Conservation (phyloP, 2,797 vertebrate species). For the Darevskia nairensis region DNA sequence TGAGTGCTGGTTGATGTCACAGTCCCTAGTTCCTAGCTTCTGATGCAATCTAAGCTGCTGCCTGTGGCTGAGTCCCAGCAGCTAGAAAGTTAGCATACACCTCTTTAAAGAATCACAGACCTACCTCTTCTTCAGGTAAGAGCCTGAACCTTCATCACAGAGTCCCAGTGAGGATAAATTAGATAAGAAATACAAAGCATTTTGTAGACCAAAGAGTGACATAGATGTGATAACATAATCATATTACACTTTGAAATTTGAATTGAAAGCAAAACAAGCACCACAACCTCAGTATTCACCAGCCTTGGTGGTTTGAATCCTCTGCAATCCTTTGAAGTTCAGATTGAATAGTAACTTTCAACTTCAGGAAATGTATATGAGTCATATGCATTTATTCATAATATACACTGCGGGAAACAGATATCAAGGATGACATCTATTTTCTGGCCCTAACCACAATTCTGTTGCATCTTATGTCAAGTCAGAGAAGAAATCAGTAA, state of each 20-base stretch:
- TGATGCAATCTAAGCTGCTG: too few species aligned
- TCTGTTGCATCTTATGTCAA: neutral
- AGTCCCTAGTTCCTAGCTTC: too few species aligned
- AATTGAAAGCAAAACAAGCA: conserved; percentile 24
- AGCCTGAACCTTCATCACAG: neutral
- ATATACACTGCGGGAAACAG: conserved; percentile 57
- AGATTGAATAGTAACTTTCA: conserved; percentile 26
- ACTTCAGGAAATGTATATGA: conserved; percentile 19
- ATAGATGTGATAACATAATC: conserved; percentile 27
- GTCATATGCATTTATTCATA: conserved; percentile 50
- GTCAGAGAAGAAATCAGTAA: conserved; percentile 15
- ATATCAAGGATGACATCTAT: conserved; percentile 46
- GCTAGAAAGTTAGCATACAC: neutral
- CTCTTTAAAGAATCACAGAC: neutral
- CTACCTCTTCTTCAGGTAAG: neutral
- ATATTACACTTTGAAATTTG: conserved; percentile 15
- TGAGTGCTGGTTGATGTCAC: too few species aligned
- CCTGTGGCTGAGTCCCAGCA: too few species aligned
- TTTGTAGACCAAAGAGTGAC: conserved; percentile 5
- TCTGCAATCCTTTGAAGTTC: conserved; percentile 17
- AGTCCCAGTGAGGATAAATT: neutral
- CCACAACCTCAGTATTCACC: conserved; percentile 4
- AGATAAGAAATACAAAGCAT: neutral
- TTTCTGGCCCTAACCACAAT: conserved; percentile 31
- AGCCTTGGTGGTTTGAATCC: conserved; percentile 14